Conservation (phyloP, 2,113 vertebrate species). For the Silurus glanis region DNA sequence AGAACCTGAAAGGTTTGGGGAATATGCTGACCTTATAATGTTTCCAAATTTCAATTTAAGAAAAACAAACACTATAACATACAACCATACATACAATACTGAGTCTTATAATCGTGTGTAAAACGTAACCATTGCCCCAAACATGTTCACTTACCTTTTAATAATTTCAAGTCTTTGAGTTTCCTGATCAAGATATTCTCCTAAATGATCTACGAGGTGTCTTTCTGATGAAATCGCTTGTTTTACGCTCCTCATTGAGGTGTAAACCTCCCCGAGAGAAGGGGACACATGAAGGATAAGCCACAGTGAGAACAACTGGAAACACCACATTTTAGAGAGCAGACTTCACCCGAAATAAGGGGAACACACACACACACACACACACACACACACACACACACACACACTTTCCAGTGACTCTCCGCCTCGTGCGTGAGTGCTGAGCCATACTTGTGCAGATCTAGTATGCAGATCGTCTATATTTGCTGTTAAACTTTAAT, state of each 20-base stretch:
- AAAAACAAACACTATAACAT: too few species aligned
- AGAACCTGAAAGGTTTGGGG: constrained; percentile 74
- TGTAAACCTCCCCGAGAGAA: constrained; percentile 66
- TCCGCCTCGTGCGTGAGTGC: too few species aligned
- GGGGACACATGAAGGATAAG: constrained; percentile 17
- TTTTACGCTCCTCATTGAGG: constrained; percentile 71
- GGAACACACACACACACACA: too few species aligned
- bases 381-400: not conserved
- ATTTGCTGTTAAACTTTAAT: too few species aligned
- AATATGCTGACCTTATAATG: too few species aligned
- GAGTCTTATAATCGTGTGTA: too few species aligned
- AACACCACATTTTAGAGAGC: constrained; percentile 20
- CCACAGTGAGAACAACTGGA: constrained; percentile 25
- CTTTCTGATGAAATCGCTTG: constrained; percentile 69
- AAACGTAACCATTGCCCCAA: too few species aligned
- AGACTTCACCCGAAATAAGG: too few species aligned
- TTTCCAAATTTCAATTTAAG: too few species aligned
- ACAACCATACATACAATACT: too few species aligned
- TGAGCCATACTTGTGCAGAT: too few species aligned
- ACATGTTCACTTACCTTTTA: constrained; percentile 65
- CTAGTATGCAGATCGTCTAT: too few species aligned
- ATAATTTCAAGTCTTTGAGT: constrained; percentile 70
- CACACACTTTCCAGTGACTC: not conserved
- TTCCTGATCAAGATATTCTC: constrained; percentile 71
- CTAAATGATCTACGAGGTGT: constrained; percentile 66